Base-by-base conservation (phyloP, 2,888 invertebrate species). In the Nezara viridula region DNA sequence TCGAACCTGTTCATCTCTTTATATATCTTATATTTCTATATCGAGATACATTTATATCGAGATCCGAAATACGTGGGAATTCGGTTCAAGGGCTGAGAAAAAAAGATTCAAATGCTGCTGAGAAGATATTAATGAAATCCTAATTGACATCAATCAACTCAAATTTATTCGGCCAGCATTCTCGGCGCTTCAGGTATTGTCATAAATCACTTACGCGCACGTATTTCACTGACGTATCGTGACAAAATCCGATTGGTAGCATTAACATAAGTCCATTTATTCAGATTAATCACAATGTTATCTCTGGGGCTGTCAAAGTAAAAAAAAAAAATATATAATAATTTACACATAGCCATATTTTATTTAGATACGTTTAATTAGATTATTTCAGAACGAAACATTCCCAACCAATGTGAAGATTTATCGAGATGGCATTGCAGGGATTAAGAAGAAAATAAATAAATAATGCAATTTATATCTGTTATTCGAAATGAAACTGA, bases 211-310 rank as follows among this genome's bases (percentile, higher is more conserved):
- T 81, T 81, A 81, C 44, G 24, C 44, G 40, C 81, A 81, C 44
- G 81, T 47, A 81, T 81, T 47, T 47, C 81, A 44, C 81, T 81
- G 81, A 81, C 47, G n/a, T 81, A 47, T 44, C 81, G n/a, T 81
- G 81, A 47, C 44, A 47, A 81, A 44, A 81, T 81, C 44, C 81
- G 81, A 40, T 47, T 44, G 81, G n/a, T 81, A 44, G 44, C 44
- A 81, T 81, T 81, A 81, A 81, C 81, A 81, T 81, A 81, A 81
- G 44, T 40, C 81, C 81, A 81, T 81, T 81, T 81, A 47, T 81
- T 81, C 81, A 81, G 81, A 81, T 81, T 47, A 81, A 47, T 81
- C 81, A 44, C 44, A 40, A 81, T 81, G 81, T 81, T 47, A 81
- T 81, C 81, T 81, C 66, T 21, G 66, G 7, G 16, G 7, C 16